phyloP scores from a whole-genome alignment of 2,113 vertebrate species.

The Myrmecobius fasciatus region DNA sequence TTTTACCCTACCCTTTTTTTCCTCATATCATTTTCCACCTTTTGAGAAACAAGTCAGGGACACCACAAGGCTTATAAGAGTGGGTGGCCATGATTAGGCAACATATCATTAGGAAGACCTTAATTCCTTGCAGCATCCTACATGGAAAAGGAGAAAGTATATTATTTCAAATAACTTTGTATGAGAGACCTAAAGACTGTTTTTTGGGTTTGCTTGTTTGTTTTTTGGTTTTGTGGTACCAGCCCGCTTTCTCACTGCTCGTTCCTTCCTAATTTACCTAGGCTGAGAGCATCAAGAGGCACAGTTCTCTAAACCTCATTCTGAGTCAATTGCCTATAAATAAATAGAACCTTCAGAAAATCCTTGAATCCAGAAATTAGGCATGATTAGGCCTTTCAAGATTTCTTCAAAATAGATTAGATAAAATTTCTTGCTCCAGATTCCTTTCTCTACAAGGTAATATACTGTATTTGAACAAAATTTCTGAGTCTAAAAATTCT shows the following conservation, averaged over 20 bases:
- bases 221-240: not conserved
- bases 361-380: not conserved
- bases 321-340: not conserved
- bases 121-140: not conserved
- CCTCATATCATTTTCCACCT: not conserved
- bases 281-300: not conserved
- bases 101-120: not conserved
- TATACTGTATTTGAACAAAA: not conserved
- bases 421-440: not conserved
- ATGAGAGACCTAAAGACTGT: not conserved
- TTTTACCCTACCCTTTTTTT: not conserved
- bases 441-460: not conserved
- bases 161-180: not conserved
- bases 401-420: not conserved
- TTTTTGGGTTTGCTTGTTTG: not conserved
- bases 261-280: not conserved
- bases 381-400: not conserved
- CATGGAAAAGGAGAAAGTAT: not conserved
- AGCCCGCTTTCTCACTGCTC: not conserved
- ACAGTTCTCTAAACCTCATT: not conserved
- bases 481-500: slow-evolving; percentile 34
- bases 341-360: not conserved
- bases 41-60: not conserved
- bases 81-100: not conserved
- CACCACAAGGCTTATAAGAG: not conserved